These are phyloP conservation scores for Euleptes europaea DNA, from an alignment of 2,113 vertebrate genomes.

Conservation along the genomic window DNA sequence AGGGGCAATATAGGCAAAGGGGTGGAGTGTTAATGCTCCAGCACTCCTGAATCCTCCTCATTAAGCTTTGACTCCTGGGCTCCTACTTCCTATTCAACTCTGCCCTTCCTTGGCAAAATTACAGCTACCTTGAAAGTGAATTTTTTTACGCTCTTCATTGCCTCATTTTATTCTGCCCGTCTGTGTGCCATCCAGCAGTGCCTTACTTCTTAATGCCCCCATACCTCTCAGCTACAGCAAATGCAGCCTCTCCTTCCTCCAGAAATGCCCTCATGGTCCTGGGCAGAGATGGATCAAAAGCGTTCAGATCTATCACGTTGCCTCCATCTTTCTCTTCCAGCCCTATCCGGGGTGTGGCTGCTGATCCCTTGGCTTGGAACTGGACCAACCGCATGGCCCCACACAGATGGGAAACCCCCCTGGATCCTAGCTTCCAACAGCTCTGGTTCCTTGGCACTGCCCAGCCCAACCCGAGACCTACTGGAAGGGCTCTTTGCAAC, in stretches of 20 bases:
- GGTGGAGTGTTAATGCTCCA: not conserved
- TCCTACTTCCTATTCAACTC: no score
- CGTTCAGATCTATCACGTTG: constrained; percentile 82
- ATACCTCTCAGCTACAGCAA: constrained; percentile 80
- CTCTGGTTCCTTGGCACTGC: not conserved
- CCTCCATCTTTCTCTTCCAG: constrained; percentile 79
- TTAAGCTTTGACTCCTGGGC: not conserved
- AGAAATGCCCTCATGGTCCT: constrained; percentile 83
- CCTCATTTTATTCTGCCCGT: not conserved
- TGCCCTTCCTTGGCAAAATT: not conserved
- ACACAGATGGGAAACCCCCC: not conserved
- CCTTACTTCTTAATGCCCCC: fast-evolving
- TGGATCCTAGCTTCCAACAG: not conserved
- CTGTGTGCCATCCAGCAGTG: not conserved
- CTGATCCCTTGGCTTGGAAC: constrained; percentile 70
- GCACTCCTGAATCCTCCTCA: not conserved
- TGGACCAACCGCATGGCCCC: constrained; percentile 86
- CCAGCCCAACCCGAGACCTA: constrained; percentile 14
- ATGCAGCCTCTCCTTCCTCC: constrained; percentile 76
- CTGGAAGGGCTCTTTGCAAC: not conserved
- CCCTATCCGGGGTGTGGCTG: constrained; percentile 74
- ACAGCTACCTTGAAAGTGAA: not conserved
- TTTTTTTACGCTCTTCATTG: no score
- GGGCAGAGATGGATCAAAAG: constrained; percentile 84
- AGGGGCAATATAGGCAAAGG: no score